Conservation (phyloP, 1,140 invertebrate genomes). For the Drosophila mauritiana region DNA sequence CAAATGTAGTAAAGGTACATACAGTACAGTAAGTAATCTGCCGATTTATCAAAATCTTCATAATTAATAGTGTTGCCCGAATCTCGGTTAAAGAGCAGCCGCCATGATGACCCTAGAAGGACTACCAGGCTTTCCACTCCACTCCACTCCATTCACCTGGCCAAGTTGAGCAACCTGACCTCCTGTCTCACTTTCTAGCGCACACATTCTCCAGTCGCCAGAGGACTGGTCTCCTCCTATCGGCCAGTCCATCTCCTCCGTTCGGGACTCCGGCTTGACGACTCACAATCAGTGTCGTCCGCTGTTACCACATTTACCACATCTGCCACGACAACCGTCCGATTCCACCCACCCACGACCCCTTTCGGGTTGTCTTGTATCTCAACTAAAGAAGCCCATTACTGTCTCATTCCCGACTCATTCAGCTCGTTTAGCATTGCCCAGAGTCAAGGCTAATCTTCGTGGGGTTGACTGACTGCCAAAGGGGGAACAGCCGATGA, state of each 20-base stretch:
- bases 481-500: conserved; percentile 47
- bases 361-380: conserved; percentile 43
- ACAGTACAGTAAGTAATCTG: background rate
- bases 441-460: conserved; percentile 73
- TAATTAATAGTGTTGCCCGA: conserved; percentile 30
- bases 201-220: conserved; percentile 23
- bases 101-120: conserved; percentile 38
- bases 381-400: conserved; percentile 71
- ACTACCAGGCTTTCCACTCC: conserved; percentile 32
- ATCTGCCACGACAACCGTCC: conserved; percentile 40
- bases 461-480: conserved; percentile 57
- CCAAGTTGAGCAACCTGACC: conserved; percentile 39
- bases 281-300: conserved; percentile 59
- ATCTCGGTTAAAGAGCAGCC: conserved; percentile 20
- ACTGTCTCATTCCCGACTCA: conserved; percentile 77
- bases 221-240: conserved; percentile 26
- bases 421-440: conserved; percentile 72
- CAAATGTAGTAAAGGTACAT: too few relatives aligned
- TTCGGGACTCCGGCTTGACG: conserved; percentile 20
- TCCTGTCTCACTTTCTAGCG: conserved; percentile 46
- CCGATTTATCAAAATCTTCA: conserved; percentile 30
- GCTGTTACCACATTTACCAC: conserved; percentile 57
- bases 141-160: conserved; percentile 29
- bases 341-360: conserved; percentile 47
- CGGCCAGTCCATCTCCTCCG: conserved; percentile 37